phyloP scores from a whole-genome alignment of 2,888 invertebrate genomes.

The Agapetus fuscipes region DNA sequence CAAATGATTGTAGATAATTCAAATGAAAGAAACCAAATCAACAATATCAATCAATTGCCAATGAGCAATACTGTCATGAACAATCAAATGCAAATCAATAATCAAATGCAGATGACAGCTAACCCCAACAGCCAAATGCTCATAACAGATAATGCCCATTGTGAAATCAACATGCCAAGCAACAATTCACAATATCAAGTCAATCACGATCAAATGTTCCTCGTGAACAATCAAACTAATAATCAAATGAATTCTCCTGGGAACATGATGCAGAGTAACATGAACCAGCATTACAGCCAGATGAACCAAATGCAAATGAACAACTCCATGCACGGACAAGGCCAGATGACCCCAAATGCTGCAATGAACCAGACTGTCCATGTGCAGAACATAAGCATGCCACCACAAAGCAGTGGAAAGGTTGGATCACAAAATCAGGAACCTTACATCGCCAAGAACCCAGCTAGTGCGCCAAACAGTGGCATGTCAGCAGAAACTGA shows the following conservation, averaged over 20 bases:
- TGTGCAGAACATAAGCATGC: conserved; percentile 1
- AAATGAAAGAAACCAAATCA: neutral
- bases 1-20: neutral
- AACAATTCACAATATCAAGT: conserved; percentile 32
- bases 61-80: neutral
- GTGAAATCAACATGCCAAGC: conserved; percentile 23
- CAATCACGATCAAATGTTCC: conserved; percentile 27
- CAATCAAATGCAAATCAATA: conserved; percentile 3
- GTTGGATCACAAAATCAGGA: conserved; percentile 9
- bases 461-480: neutral
- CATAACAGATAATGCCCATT: conserved; percentile 9
- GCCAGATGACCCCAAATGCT: conserved; percentile 6
- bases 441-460: conserved; percentile 2
- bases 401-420: conserved; percentile 13
- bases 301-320: conserved; percentile 17
- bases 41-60: neutral
- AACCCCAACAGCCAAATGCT: conserved; percentile 11
- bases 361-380: conserved; percentile 9
- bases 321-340: conserved; percentile 8
- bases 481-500: conserved; percentile 5
- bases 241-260: conserved; percentile 4
- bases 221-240: conserved; percentile 7
- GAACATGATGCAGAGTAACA: conserved; percentile 2
- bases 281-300: neutral
- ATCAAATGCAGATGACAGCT: conserved; percentile 5